Percentiles rank a stretch among this genome's conserved stretches.
These are phyloP conservation scores for Pristionchus entomophagus DNA, from an alignment of 2,888 invertebrate genomes.

Conservation along the genomic window DNA sequence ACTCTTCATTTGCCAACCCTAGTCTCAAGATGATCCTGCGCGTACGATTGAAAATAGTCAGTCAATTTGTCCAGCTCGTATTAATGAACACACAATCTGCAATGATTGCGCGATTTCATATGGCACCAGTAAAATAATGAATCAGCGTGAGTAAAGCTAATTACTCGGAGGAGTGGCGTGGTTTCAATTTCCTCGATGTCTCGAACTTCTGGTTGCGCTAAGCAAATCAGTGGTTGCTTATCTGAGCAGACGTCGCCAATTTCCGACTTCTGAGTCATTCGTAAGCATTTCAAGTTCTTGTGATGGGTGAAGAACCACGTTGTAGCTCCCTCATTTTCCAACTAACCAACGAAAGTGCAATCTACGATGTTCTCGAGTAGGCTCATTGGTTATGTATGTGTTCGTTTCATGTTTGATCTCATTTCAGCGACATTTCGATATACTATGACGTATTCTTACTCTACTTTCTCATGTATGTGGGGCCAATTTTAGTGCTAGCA, in stretches of 20 bases:
- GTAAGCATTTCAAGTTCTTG: neutral
- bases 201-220: neutral
- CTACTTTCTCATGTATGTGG: neutral
- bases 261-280: neutral
- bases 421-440: neutral
- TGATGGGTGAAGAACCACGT: neutral
- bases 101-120: too few relatives aligned
- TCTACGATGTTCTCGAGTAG: neutral
- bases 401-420: neutral
- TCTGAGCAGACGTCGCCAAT: neutral
- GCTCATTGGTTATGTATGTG: neutral
- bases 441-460: neutral
- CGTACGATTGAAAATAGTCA: too few relatives aligned
- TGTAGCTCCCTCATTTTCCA: neutral
- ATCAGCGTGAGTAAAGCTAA: too few relatives aligned
- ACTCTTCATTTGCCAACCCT: too few relatives aligned
- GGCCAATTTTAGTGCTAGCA: neutral
- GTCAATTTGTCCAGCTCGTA: too few relatives aligned
- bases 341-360: neutral
- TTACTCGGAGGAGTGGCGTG: too few relatives aligned
- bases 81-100: too few relatives aligned
- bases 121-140: too few relatives aligned
- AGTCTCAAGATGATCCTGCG: too few relatives aligned
- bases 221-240: neutral
- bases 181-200: too few relatives aligned